These are phyloP conservation scores for Acrocyrtus sp. DNA, from an alignment of 2,888 invertebrate species.

Conservation along the genomic window DNA sequence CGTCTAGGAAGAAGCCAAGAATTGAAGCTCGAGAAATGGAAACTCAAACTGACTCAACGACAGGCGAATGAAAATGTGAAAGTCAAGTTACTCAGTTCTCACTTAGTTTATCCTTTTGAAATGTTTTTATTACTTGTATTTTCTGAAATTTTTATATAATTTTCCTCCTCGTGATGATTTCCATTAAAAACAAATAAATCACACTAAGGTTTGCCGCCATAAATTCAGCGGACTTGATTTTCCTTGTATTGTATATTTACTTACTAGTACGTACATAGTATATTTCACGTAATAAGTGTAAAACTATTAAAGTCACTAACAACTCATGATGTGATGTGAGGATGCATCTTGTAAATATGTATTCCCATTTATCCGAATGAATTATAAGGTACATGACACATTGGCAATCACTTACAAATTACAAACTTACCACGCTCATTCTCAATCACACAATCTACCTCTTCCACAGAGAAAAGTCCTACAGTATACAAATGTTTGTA, in stretches of 20 bases:
- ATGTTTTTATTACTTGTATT: not conserved
- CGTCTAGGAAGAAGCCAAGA: too few relatives aligned
- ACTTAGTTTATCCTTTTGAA: not conserved
- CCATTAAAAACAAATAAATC: slow-evolving; percentile 3
- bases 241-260: not conserved
- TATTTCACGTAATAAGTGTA: too few relatives aligned
- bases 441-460: slow-evolving; percentile 7
- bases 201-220: slow-evolving; percentile 18
- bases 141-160: not conserved
- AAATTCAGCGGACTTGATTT: too few relatives aligned
- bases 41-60: too few relatives aligned
- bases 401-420: slow-evolving; percentile 21
- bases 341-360: too few relatives aligned
- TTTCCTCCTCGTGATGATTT: slow-evolving; percentile 19
- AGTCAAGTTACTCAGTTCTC: not conserved
- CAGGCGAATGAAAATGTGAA: too few relatives aligned
- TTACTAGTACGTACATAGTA: too few relatives aligned
- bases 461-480: not conserved
- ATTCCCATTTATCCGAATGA: too few relatives aligned
- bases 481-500: slow-evolving; percentile 1
- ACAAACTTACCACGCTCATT: too few relatives aligned
- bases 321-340: too few relatives aligned
- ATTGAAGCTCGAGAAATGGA: too few relatives aligned
- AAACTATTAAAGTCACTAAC: too few relatives aligned
- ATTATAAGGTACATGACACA: slow-evolving; percentile 39